phyloP scores from a whole-genome alignment of 1,140 invertebrate species.

The Zelostemma sp. region DNA sequence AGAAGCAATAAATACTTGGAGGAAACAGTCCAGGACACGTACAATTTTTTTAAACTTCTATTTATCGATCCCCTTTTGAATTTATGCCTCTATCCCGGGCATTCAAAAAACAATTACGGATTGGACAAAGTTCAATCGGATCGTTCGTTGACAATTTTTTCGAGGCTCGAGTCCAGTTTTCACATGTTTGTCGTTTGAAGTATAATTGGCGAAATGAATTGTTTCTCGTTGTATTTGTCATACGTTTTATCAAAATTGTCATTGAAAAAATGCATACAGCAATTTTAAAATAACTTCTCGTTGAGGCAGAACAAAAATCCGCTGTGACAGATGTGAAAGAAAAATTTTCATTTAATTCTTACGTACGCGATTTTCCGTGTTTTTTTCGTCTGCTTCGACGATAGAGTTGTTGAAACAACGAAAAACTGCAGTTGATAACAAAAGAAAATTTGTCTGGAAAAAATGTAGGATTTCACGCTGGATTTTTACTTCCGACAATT shows the following conservation, averaged over 20 bases:
- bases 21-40: background rate
- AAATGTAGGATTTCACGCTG: slow-evolving; percentile 92
- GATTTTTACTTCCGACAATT: slow-evolving; percentile 99
- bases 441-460: background rate
- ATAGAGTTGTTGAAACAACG: too few relatives aligned
- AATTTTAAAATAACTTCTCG: slow-evolving; percentile 27
- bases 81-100: background rate
- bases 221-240: too few relatives aligned
- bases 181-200: slow-evolving; percentile 32
- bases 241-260: slow-evolving; percentile 16
- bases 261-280: slow-evolving; percentile 45
- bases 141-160: slow-evolving; percentile 14
- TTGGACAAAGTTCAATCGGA: background rate
- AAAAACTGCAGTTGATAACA: too few relatives aligned
- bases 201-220: slow-evolving; percentile 25
- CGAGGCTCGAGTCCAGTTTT: slow-evolving; percentile 18
- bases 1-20: slow-evolving; percentile 34
- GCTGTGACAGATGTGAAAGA: too few relatives aligned
- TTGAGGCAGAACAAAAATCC: slow-evolving; percentile 7
- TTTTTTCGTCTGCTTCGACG: background rate
- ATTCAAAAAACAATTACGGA: background rate
- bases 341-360: too few relatives aligned
- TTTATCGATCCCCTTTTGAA: background rate
- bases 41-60: slow-evolving; percentile 1
- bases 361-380: too few relatives aligned